These are phyloP conservation scores for Aphelenchoides bicaudatus DNA, from an alignment of 2,888 invertebrate species.

Conservation along the genomic window DNA sequence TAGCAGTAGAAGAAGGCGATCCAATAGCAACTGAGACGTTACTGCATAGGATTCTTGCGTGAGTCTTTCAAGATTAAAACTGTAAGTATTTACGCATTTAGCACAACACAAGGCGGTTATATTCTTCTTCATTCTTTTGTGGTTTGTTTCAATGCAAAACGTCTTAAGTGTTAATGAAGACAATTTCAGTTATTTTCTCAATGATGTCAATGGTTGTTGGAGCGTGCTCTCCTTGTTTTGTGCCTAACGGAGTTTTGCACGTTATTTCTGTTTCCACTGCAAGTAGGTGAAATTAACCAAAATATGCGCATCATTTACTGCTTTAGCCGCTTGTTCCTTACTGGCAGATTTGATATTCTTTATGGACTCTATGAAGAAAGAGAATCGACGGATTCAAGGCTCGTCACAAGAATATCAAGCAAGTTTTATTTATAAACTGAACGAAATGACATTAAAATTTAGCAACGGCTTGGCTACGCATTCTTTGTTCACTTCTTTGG, in stretches of 20 bases:
- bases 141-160: neutral
- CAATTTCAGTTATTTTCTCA: constrained; percentile 36
- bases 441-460: constrained; percentile 22
- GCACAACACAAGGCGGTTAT: constrained; percentile 44
- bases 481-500: constrained; percentile 56
- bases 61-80: neutral
- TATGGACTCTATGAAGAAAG: constrained; percentile 50
- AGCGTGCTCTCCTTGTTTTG: constrained; percentile 39
- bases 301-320: neutral
- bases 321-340: constrained; percentile 50
- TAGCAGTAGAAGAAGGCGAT: constrained; percentile 35
- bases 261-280: constrained; percentile 36
- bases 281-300: constrained; percentile 27
- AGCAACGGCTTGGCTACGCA: constrained; percentile 57
- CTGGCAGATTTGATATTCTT: constrained; percentile 56
- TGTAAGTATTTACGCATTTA: constrained; percentile 19
- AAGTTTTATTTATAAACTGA: constrained; percentile 16
- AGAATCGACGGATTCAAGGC: constrained; percentile 52
- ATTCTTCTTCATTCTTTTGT: constrained; percentile 33
- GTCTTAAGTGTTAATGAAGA: no score
- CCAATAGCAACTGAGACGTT: constrained; percentile 33
- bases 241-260: constrained; percentile 39
- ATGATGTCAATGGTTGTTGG: constrained; percentile 41
- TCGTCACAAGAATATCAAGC: constrained; percentile 50
- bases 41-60: constrained; percentile 38